Base-by-base conservation (phyloP, 2,888 invertebrate species). In the Drosophila siamana region DNA sequence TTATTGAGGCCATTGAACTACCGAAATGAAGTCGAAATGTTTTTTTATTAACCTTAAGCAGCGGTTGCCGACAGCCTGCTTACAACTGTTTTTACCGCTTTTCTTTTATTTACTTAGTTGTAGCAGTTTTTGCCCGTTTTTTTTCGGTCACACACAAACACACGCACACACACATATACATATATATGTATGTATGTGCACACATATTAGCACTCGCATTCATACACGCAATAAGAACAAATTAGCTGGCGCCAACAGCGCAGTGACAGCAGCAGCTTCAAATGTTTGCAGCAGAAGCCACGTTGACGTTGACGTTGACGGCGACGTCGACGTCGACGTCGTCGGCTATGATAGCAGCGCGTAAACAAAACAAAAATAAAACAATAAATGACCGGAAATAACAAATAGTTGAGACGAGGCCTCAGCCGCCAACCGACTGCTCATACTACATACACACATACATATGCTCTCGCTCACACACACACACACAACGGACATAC, bases 11-110 rank as follows among this genome's bases (percentile, higher is more conserved):
- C 81, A 77, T 82, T 82, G 81, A 82, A 82, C 81, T 68, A 72
- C 74, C 80, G 64, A 83, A 82, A 86, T 69, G 36, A 81, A 61
- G 64, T 63, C 51, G 63, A 51, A 51, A 60, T 61, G 19, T 44
- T n/a, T 41, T 22, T 70, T 60, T 84, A 75, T 85, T 77, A 80
- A 80, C 72, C 69, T 82, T 73, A 70, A 86, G 73, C 76, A 86
- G 75, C 76, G 59, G 55, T 63, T 70, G 67, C 47, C 63, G 75
- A 64, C 41, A 57, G 57, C 33, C 66, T 74, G 71, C 75, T 82
- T 86, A 82, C 84, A 82, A 83, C 82, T 83, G 86, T 84, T 84
- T 78, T 86, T 84, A 82, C 82, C 84, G 82, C 83, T 83, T 69
- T 61, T 67, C 65, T 74, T 74, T 67, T 71, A 75, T 73, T 76